Base-by-base conservation (phyloP, 2,113 vertebrate species). In the Alethe castanea region DNA sequence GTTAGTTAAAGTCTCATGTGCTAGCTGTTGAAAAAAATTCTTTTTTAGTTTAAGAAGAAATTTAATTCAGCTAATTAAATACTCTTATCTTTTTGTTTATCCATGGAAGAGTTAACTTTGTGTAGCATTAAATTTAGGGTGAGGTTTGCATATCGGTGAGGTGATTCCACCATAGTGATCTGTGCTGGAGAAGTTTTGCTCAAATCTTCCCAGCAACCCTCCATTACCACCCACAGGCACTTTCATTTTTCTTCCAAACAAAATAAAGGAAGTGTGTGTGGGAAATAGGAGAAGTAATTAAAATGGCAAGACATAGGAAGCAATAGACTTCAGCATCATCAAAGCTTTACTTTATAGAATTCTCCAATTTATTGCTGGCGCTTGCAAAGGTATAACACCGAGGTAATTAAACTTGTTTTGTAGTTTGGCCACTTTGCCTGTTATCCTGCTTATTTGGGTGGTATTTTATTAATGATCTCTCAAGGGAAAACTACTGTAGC, bases 391-490 rank as follows among this genome's bases (percentile, higher is more conserved):
- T 96, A 40, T 60, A 90, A 91, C 92, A 94, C 86, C 84, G 93
- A 96, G 80, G 93, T 98, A 97, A 98, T 98, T 98, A 98, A 97
- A 94, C 85, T 76, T 95, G 77, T 94, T 97, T 95, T 97, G 85
- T 97, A 97, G 87, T 97, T 98, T 96, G 95, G 94, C 96, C 97
- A 96, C 95, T 97, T 96, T 94, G 88, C 87, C 94, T 96, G 62
- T 97, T 97, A 94, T 97, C 97, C 94, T 97, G 94, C 97, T 98
- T 97, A 98, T 98, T 97, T 98, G 84, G 90, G 96, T 97, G 90
- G 93, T 97, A 96, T 98, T 98, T 98, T 97, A 98, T 98, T 98
- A 98, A 98, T 98, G 97, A 97, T 97, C 95, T 94, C 97, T 97
- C 97, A 88, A 90, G 97, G 96, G 98, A 88, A 92, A 93, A 93